Evolutionary conservation across 2,797 vertebrate species (phyloP).

Genomic region (Syndactyla subalaris): DNA sequence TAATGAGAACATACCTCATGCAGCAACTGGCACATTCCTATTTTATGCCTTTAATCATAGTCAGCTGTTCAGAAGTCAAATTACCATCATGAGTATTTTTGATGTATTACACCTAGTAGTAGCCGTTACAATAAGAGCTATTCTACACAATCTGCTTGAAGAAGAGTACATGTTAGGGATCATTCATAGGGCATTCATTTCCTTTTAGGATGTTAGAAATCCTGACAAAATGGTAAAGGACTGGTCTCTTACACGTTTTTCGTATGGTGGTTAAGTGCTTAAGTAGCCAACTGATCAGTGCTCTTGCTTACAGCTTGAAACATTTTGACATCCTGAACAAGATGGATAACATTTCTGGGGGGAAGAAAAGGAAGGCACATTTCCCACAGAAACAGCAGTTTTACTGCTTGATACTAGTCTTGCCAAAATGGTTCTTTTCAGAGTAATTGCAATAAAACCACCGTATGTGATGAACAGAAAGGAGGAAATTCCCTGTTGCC

Average conservation of each 20-base stretch:
- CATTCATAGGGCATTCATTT: background rate
- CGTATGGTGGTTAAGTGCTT: background rate
- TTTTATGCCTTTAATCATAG: constrained; percentile 44
- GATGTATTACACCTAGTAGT: constrained; percentile 2
- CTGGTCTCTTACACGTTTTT: background rate
- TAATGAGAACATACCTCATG: background rate
- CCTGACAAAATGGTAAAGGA: background rate
- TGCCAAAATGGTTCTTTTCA: background rate
- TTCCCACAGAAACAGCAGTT: constrained; percentile 9
- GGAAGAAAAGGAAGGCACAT: background rate
- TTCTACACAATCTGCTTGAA: background rate
- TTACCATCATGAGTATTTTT: background rate
- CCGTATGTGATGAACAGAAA: background rate
- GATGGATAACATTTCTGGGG: background rate
- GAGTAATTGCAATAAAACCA: constrained; percentile 22
- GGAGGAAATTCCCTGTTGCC: background rate
- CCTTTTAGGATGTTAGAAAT: background rate
- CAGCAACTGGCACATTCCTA: background rate
- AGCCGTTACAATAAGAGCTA: background rate
- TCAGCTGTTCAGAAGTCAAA: background rate
- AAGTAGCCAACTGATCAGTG: background rate
- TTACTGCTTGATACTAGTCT: background rate
- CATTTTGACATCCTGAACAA: background rate
- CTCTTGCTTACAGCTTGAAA: background rate
- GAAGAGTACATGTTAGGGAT: background rate